These are phyloP conservation scores for Serripes groenlandicus DNA, from an alignment of 2,888 invertebrate species.

Conservation along the genomic window DNA sequence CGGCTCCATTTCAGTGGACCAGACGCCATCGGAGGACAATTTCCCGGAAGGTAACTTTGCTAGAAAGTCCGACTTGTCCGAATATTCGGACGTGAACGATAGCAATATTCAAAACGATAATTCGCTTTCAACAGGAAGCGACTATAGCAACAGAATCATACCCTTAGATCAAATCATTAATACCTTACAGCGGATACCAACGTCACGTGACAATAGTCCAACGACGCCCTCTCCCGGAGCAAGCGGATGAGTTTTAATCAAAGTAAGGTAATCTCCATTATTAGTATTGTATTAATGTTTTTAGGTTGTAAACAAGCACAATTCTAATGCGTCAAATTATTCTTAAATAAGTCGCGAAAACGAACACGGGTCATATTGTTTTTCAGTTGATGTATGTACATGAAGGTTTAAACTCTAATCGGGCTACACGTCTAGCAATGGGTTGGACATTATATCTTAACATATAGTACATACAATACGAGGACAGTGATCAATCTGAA, in stretches of 20 bases:
- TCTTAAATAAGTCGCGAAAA: not conserved
- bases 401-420: no score
- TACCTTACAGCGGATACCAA: slow-evolving; percentile 36
- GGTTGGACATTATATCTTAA: no score
- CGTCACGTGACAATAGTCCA: slow-evolving; percentile 50
- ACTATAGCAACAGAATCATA: slow-evolving; percentile 39
- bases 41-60: slow-evolving; percentile 21
- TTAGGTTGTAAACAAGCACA: no score
- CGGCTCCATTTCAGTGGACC: slow-evolving; percentile 74
- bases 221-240: slow-evolving; percentile 57
- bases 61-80: slow-evolving; percentile 22
- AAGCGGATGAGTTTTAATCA: slow-evolving; percentile 36
- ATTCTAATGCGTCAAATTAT: not conserved
- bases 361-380: no score
- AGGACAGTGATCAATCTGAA: no score
- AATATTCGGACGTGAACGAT: slow-evolving; percentile 24
- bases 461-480: no score
- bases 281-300: no score
- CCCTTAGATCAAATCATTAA: slow-evolving; percentile 55
- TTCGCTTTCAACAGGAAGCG: slow-evolving; percentile 8
- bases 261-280: not conserved
- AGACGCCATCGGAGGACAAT: slow-evolving; percentile 73
- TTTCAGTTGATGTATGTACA: no score
- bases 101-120: slow-evolving; percentile 20
- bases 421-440: no score